Conservation (phyloP, 2,888 invertebrate species). For the Itoplectis maculator region DNA sequence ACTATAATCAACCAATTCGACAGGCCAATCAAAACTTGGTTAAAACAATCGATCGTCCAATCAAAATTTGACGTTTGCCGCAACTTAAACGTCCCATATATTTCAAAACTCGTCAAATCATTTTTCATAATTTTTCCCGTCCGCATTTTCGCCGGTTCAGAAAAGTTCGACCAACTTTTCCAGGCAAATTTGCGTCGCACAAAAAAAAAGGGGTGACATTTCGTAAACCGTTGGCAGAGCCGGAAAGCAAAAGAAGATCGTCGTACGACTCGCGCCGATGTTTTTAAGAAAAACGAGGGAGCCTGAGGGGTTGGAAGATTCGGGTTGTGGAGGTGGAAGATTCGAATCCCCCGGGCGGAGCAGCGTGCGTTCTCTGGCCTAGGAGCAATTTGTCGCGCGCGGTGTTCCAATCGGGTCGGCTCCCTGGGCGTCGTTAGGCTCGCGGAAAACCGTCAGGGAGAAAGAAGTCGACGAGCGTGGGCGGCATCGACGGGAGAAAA, state of each 20-base stretch:
- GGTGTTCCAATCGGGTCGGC: slow-evolving; percentile 43
- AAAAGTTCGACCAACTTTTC: neutral
- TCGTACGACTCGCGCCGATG: neutral
- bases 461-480: neutral
- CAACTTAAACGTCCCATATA: no score
- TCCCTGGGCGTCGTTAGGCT: slow-evolving; percentile 20
- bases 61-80: no score
- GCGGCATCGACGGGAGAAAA: neutral
- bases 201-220: neutral
- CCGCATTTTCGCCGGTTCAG: neutral
- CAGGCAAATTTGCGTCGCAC: no score
- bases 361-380: slow-evolving; percentile 13
- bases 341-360: slow-evolving; percentile 38
- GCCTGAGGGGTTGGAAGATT: slow-evolving; percentile 23
- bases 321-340: no score
- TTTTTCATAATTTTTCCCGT: neutral
- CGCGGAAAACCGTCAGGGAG: neutral
- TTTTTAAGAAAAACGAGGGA: slow-evolving; percentile 5
- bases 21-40: no score
- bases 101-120: neutral
- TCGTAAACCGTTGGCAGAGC: slow-evolving; percentile 40
- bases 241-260: slow-evolving; percentile 14
- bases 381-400: slow-evolving; percentile 43
- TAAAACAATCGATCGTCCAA: no score
- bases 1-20: no score